phyloP scores from a whole-genome alignment of 2,888 invertebrate species.

The Hermodice carunculata region DNA sequence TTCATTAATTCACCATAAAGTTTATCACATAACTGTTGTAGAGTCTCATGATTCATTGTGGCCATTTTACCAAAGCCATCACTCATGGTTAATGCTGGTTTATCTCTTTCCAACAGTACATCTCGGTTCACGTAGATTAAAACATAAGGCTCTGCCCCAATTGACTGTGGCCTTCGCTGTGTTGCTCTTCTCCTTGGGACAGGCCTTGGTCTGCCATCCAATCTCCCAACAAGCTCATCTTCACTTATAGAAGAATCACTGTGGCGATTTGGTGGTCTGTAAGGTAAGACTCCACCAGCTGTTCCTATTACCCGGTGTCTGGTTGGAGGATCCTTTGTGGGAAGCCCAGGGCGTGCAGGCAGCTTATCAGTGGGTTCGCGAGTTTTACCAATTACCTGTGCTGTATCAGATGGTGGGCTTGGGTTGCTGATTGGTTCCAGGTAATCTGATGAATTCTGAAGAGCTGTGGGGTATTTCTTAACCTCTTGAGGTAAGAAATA shows the following conservation, averaged over 20 bases:
- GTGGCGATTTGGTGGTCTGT: neutral
- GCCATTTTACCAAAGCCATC: neutral
- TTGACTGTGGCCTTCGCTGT: neutral
- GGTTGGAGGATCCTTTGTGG: neutral
- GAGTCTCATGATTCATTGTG: neutral
- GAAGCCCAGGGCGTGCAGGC: neutral
- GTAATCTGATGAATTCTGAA: neutral
- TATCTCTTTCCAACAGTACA: neutral
- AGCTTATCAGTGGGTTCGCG: neutral
- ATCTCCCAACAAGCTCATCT: no score
- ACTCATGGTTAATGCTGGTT: neutral
- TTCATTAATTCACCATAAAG: neutral
- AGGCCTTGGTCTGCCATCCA: neutral
- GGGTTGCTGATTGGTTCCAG: neutral
- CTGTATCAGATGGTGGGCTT: neutral
- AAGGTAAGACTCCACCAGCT: no score
- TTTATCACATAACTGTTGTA: neutral
- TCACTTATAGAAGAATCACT: neutral
- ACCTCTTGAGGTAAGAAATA: neutral
- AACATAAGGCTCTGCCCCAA: neutral
- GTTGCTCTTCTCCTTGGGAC: neutral
- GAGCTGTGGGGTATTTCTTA: neutral
- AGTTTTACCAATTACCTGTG: no score
- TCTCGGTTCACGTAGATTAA: neutral
- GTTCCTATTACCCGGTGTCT: no score